phyloP scores from a whole-genome alignment of 2,113 vertebrate species.

The Leiothrix lutea region DNA sequence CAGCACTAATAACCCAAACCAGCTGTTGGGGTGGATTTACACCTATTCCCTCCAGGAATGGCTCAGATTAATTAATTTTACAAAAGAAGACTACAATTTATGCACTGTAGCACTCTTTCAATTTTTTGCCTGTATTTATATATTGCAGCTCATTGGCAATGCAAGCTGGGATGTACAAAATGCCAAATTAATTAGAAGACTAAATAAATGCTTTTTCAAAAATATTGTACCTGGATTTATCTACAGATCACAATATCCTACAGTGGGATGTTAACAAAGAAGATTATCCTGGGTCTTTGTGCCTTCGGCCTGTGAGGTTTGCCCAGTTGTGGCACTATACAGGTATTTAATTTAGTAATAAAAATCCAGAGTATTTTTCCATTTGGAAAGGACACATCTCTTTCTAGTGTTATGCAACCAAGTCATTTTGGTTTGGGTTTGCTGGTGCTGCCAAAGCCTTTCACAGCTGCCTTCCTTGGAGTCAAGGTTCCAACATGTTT shows the following conservation, averaged over 20 bases:
- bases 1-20: neutral
- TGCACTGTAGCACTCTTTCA: neutral
- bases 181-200: neutral
- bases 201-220: neutral
- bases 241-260: neutral
- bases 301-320: neutral
- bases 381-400: neutral
- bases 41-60: neutral
- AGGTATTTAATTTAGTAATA: neutral
- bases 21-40: neutral
- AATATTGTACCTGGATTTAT: accelerated
- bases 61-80: neutral
- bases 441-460: conserved; percentile 14
- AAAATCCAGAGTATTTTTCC: conserved; percentile 20
- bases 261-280: neutral
- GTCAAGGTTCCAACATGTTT: neutral
- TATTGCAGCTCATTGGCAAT: neutral
- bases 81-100: neutral
- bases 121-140: neutral
- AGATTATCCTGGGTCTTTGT: neutral
- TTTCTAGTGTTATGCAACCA: neutral
- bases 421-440: neutral
- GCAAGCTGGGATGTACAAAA: neutral
- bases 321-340: neutral
- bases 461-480: neutral